These are phyloP conservation scores for Drosophila seguyi DNA, from an alignment of 1,140 invertebrate genomes.

Conservation along the genomic window DNA sequence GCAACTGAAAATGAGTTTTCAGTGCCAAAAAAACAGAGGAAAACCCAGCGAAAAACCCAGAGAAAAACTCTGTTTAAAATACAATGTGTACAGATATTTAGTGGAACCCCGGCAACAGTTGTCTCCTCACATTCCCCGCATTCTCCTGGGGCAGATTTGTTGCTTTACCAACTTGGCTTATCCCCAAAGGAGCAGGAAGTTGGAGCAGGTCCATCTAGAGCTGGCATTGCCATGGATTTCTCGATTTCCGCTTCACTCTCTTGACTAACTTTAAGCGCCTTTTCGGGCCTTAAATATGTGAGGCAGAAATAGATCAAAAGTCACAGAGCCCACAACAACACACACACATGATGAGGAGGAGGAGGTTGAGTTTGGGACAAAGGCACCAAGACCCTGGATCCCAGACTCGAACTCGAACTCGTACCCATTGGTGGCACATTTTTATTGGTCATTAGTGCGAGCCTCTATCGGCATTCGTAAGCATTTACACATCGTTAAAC, in stretches of 20 bases:
- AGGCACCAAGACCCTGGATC: constrained; percentile 2
- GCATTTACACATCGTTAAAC: constrained; percentile 84
- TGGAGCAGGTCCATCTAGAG: constrained; percentile 5
- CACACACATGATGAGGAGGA: constrained; percentile 19
- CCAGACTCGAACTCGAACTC: constrained; percentile 8
- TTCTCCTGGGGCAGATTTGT: constrained; percentile 27
- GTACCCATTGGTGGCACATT: constrained; percentile 65
- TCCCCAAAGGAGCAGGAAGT: constrained; percentile 19
- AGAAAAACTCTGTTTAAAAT: constrained; percentile 5
- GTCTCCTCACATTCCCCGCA: constrained; percentile 17
- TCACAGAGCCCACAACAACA: constrained; percentile 39
- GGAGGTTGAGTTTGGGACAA: constrained; percentile 13
- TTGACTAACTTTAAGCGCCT: constrained; percentile 36
- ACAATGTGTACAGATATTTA: too few species aligned
- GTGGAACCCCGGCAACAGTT: too few species aligned
- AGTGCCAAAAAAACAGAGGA: constrained; percentile 25
- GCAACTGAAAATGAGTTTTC: constrained; percentile 60
- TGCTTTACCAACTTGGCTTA: constrained; percentile 14
- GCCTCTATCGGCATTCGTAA: constrained; percentile 83
- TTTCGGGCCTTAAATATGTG: constrained; percentile 35
- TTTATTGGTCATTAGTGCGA: constrained; percentile 83
- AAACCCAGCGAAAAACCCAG: neutral
- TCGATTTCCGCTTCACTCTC: constrained; percentile 12
- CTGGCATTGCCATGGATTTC: constrained; percentile 22
- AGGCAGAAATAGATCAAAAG: constrained; percentile 81